Percentiles rank a stretch among this genome's conserved stretches.
These are phyloP conservation scores for Anorthoa munda DNA, from an alignment of 2,888 invertebrate genomes.

Conservation along the genomic window DNA sequence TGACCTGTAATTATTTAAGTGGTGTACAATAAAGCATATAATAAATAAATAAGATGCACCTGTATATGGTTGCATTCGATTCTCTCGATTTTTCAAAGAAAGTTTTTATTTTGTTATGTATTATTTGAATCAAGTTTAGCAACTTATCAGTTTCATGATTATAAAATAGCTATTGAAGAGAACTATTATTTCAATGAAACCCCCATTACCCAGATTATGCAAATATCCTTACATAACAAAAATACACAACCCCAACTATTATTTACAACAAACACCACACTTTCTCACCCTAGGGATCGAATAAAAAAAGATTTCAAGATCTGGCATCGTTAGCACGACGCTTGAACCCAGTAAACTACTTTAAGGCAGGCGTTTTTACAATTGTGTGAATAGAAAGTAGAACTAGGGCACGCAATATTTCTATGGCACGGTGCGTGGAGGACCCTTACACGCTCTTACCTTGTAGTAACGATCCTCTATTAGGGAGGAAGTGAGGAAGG, in stretches of 20 bases:
- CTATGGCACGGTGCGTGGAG: slow-evolving; percentile 76
- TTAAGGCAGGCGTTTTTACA: slow-evolving; percentile 66
- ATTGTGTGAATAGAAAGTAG: slow-evolving; percentile 75
- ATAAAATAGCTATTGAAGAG: background rate
- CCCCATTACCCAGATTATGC: background rate
- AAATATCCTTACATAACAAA: background rate
- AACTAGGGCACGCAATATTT: slow-evolving; percentile 83
- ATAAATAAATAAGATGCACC: no score
- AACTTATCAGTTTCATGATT: no score
- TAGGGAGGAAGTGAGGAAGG: slow-evolving; percentile 67
- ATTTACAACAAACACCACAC: background rate
- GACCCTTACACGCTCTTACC: slow-evolving; percentile 67
- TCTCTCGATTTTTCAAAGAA: no score
- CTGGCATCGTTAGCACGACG: slow-evolving; percentile 74
- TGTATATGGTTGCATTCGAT: no score
- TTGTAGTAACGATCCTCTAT: slow-evolving; percentile 80
- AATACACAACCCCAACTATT: background rate
- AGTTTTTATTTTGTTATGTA: no score
- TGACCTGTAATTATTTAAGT: no score
- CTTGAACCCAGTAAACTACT: slow-evolving; percentile 73
- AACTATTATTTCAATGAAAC: background rate
- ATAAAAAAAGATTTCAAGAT: slow-evolving; percentile 55
- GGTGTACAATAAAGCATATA: no score
- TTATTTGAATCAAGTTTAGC: no score
- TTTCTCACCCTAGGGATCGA: slow-evolving; percentile 22